These are phyloP conservation scores for Schizaphis graminum DNA, from an alignment of 2,888 invertebrate genomes.

Conservation along the genomic window DNA sequence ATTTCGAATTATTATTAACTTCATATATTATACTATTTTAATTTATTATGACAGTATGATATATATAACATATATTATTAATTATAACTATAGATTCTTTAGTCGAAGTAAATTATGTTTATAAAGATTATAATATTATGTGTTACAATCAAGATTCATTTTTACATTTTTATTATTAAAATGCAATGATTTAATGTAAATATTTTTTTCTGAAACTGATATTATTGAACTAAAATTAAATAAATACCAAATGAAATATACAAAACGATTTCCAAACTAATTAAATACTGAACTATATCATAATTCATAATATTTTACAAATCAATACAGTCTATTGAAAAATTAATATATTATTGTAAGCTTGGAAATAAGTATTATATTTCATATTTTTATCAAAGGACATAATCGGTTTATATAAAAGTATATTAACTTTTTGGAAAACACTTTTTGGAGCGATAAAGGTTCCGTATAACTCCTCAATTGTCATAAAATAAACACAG, in stretches of 20 bases:
- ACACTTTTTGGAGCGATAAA: background rate
- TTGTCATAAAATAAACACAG: background rate
- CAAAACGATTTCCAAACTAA: background rate
- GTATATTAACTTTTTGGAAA: background rate
- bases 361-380: background rate
- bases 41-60: background rate
- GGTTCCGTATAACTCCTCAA: background rate
- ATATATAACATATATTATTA: background rate
- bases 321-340: background rate
- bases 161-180: background rate
- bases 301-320: background rate
- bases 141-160: background rate
- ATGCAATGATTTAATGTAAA: background rate
- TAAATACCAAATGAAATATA: background rate
- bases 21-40: background rate
- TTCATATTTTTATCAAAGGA: background rate
- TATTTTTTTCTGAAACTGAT: background rate
- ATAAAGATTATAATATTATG: background rate
- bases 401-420: background rate
- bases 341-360: background rate
- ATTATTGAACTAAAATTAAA: background rate
- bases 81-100: background rate
- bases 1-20: background rate
- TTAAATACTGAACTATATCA: no score
- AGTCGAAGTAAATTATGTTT: background rate